These are phyloP conservation scores for Tanypteryx hageni DNA, from an alignment of 2,888 invertebrate species.

Conservation along the genomic window DNA sequence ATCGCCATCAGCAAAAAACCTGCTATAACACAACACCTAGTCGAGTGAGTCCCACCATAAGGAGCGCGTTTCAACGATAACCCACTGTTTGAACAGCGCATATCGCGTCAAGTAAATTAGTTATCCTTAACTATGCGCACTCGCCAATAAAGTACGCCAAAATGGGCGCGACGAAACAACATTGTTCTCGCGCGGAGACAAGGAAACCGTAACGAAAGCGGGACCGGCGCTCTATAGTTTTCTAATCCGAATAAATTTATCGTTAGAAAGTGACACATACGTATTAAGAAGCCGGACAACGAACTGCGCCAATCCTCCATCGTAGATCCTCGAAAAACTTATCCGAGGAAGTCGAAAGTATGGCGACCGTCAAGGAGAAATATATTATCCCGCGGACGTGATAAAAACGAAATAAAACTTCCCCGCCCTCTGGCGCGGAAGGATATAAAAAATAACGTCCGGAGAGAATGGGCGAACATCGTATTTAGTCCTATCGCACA, in stretches of 20 bases:
- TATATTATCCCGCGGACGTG: neutral
- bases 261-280: conserved; percentile 12
- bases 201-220: neutral
- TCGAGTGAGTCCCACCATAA: neutral
- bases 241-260: conserved; percentile 1
- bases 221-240: neutral
- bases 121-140: neutral
- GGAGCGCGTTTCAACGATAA: neutral
- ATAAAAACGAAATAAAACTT: neutral
- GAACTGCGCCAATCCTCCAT: neutral
- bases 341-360: conserved; percentile 3
- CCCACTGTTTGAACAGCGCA: neutral
- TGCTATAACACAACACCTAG: neutral
- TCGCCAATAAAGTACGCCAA: neutral
- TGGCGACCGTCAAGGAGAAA: neutral
- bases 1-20: neutral
- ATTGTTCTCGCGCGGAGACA: neutral
- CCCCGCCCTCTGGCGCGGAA: neutral
- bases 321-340: neutral
- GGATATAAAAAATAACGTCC: neutral
- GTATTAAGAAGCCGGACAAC: neutral
- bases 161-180: conserved; percentile 29
- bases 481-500: neutral
- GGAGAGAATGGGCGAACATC: neutral
- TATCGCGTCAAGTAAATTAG: neutral